Conservation (phyloP, 2,797 vertebrate genomes). For the Microctenopoma stevenorrisi region DNA sequence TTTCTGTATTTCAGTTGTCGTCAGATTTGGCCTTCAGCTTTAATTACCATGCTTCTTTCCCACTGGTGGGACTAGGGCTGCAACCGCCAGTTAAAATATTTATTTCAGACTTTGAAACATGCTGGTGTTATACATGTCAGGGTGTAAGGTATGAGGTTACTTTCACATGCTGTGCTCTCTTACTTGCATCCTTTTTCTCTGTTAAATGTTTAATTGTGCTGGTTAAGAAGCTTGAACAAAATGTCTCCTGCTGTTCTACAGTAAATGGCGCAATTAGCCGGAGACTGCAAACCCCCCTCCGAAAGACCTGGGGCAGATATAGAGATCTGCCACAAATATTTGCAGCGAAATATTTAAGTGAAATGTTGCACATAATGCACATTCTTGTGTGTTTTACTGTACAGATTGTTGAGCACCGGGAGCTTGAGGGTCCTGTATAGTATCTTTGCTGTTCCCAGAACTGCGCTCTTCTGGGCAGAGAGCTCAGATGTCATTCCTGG, state of each 20-base stretch:
- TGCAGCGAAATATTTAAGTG: neutral
- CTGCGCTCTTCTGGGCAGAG: too few species aligned
- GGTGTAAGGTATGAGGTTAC: conserved; percentile 36
- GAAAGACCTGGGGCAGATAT: neutral
- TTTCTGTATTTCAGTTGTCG: conserved; percentile 15
- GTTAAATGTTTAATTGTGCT: conserved; percentile 39
- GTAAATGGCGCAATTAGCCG: conserved; percentile 27
- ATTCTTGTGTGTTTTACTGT: neutral
- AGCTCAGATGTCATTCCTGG: too few species aligned
- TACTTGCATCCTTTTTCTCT: neutral
- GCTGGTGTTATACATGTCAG: conserved; percentile 8
- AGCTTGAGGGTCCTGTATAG: too few species aligned
- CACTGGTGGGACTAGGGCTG: neutral
- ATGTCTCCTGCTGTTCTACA: conserved; percentile 18
- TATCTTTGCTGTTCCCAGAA: too few species aligned
- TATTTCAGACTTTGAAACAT: conserved; percentile 14
- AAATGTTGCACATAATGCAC: conserved; percentile 1
- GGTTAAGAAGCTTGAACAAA: conserved; percentile 16
- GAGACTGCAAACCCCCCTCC: neutral
- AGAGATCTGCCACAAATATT: neutral
- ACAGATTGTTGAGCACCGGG: conserved; percentile 3
- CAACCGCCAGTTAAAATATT: neutral
- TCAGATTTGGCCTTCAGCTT: conserved; percentile 29
- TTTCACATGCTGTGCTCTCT: conserved; percentile 25
- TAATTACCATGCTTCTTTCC: conserved; percentile 18